phyloP scores from a whole-genome alignment of 2,888 invertebrate species.

The Pheosia gnoma region DNA sequence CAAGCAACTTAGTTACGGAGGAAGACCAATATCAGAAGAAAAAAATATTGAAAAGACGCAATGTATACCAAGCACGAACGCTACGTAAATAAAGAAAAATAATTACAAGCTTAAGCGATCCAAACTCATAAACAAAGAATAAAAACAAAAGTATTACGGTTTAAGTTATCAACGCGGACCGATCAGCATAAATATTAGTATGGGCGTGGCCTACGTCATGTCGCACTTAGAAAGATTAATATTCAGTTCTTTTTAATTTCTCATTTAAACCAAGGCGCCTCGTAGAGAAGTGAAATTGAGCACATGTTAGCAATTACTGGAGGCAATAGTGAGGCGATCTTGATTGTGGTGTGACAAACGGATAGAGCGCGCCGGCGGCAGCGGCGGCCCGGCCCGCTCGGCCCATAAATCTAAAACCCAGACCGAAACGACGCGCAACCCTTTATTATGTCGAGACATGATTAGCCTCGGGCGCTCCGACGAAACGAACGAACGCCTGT shows the following conservation, averaged over 20 bases:
- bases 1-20: too few relatives aligned
- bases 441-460: constrained; percentile 81
- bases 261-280: constrained; percentile 26
- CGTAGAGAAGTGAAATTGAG: constrained; percentile 28
- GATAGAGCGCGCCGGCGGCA: constrained; percentile 61
- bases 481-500: constrained; percentile 71
- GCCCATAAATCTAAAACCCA: constrained; percentile 73
- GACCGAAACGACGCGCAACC: constrained; percentile 73
- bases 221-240: constrained; percentile 63
- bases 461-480: constrained; percentile 78
- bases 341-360: constrained; percentile 77
- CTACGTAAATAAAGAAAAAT: not conserved
- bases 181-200: constrained; percentile 74
- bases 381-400: constrained; percentile 54
- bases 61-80: not conserved
- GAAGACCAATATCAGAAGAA: not conserved
- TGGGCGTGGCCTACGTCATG: constrained; percentile 67
- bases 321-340: constrained; percentile 51
- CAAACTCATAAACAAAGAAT: constrained; percentile 27
- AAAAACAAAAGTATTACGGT: constrained; percentile 41
- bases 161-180: constrained; percentile 51
- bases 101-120: constrained; percentile 1
- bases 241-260: constrained; percentile 44
- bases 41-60: not conserved
- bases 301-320: constrained; percentile 62